A percentile compares a stretch with the other conserved stretches of the same genome.
phyloP scores from a whole-genome alignment of 2,888 invertebrate genomes.

The Actias luna region DNA sequence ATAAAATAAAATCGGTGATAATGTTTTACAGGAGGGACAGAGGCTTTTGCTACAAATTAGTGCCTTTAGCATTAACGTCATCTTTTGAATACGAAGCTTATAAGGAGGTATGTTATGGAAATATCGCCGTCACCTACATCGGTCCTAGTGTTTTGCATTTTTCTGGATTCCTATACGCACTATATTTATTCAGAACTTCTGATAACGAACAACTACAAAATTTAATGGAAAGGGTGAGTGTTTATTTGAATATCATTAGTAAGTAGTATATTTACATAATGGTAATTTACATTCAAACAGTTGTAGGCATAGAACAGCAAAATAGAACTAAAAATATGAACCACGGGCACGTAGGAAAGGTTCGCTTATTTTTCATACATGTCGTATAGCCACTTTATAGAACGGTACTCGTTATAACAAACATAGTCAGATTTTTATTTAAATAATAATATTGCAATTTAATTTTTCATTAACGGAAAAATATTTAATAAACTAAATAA shows the following conservation, averaged over 20 bases:
- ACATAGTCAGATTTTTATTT: not conserved
- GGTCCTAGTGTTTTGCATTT: constrained; percentile 88
- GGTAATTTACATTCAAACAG: not conserved
- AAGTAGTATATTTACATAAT: too few relatives aligned
- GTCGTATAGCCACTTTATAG: not conserved
- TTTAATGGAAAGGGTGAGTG: constrained; percentile 88
- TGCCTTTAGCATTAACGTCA: constrained; percentile 66
- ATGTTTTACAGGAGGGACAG: constrained; percentile 83
- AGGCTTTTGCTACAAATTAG: constrained; percentile 85
- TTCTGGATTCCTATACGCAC: constrained; percentile 86
- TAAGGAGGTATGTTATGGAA: constrained; percentile 86
- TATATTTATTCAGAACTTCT: constrained; percentile 87
- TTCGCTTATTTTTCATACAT: not conserved
- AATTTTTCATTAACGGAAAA: not conserved
- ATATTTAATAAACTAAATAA: too few relatives aligned
- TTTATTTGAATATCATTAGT: too few relatives aligned
- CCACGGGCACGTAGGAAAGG: not conserved
- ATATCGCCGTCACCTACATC: constrained; percentile 86
- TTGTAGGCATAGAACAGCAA: not conserved
- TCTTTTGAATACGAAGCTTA: constrained; percentile 73
- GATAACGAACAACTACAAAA: constrained; percentile 92
- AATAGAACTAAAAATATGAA: not conserved
- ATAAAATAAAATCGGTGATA: not conserved
- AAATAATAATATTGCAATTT: not conserved
- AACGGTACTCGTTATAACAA: too few relatives aligned